Evolutionary conservation across 1,140 invertebrate species (phyloP), one percentile per base, ranked within the genome.

Genomic region (Acromyrmex echinatior): DNA sequence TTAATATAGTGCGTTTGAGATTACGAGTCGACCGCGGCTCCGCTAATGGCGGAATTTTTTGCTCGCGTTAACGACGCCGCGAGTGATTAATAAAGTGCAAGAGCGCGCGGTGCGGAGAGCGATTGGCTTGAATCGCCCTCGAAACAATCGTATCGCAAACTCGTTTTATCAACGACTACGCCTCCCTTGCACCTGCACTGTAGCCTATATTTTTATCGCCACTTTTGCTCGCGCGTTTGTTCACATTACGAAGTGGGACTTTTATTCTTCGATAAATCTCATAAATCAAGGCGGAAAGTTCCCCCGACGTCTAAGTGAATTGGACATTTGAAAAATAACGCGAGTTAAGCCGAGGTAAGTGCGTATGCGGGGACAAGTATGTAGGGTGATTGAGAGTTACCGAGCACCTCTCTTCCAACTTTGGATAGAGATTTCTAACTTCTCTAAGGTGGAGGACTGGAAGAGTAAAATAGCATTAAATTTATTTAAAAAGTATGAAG

Each of bases 131-230:
- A 81, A 71, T 81, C 66, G 35, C 53, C 14, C 56, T 76, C 80
- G 80, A 84, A 84, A 84, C 80, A 84, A 84, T 84, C 70, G 70
- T 84, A 84, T 84, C 80, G 58, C 70, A 76, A 84, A 84, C 80
- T 62, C 70, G 80, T 84, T 84, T 84, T 84, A 84, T 84, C 70
- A 84, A 84, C 56, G 45, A 31, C 66, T 45, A n/a, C 53, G 53
- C 63, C 51, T 53, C 71, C n/a, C 76, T 12, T 45, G 21, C 77
- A 63, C 2, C 65, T 45, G 39, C 14, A 60, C 66, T 58, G 56
- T 62, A 84, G 56, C 80, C 80, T 74, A 76, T 28, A 84, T 84
- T 84, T 84, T 84, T 84, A 84, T 84, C 80, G 56, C 21, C 25
- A 56, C 28, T 60, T 62, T 63, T 18, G 56, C 70, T 31, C 70